phyloP scores from a whole-genome alignment of 2,113 vertebrate species.

The Python bivittatus region DNA sequence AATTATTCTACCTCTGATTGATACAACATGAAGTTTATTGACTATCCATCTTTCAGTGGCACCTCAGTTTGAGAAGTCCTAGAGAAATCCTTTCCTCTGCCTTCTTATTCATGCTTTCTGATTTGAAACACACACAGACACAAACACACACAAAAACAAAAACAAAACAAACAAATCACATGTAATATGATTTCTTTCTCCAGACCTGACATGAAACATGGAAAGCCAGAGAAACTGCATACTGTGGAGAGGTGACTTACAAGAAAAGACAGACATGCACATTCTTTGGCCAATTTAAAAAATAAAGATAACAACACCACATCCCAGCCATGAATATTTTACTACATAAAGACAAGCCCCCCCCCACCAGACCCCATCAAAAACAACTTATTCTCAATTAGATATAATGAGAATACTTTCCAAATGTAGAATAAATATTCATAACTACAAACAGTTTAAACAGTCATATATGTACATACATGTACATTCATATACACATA shows the following conservation, averaged over 20 bases:
- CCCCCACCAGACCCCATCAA: no score
- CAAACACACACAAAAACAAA: neutral
- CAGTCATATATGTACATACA: no score
- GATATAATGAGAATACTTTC: no score
- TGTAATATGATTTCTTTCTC: neutral
- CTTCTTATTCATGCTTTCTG: neutral
- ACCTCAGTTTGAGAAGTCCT: neutral
- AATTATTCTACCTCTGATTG: neutral
- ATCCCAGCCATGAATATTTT: neutral
- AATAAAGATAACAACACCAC: neutral
- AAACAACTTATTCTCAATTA: no score
- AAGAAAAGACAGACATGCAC: neutral
- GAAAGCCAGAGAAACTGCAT: neutral
- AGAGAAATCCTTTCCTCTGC: neutral
- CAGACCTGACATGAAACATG: neutral
- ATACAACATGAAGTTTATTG: neutral
- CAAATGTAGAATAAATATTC: no score
- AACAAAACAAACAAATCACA: neutral
- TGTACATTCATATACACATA: no score
- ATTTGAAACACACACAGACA: neutral
- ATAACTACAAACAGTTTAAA: no score
- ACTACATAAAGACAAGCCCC: no score
- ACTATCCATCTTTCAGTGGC: neutral
- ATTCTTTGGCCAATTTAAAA: neutral
- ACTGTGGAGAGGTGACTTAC: neutral